These are phyloP conservation scores for Otolemur crassicaudatus DNA, from an alignment of 2,797 vertebrate genomes.

Conservation along the genomic window DNA sequence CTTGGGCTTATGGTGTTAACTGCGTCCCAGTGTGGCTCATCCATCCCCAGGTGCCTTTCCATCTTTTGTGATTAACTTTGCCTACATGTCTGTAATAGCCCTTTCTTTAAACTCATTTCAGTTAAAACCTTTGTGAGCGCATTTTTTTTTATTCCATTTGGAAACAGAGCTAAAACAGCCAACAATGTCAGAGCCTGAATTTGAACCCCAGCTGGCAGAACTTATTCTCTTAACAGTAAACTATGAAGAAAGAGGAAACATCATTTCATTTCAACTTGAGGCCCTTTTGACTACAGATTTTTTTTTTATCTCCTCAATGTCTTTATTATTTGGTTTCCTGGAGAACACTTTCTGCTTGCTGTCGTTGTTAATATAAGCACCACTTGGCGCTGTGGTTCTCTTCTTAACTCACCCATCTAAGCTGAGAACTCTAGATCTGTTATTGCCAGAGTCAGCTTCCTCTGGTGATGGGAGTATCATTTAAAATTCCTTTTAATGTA, in stretches of 20 bases:
- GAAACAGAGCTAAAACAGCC: not conserved
- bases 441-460: not conserved
- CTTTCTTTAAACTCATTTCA: not conserved
- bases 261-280: not conserved
- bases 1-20: not conserved
- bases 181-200: not conserved
- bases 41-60: fast-evolving
- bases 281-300: not conserved
- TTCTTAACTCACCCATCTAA: not conserved
- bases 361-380: not conserved
- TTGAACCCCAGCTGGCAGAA: not conserved
- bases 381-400: not conserved
- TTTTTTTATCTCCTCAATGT: not conserved
- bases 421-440: fast-evolving
- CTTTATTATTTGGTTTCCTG: not conserved
- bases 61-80: not conserved
- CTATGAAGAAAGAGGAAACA: not conserved
- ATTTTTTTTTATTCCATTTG: not conserved
- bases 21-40: not conserved
- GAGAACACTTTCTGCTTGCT: not conserved
- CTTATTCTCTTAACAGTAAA: not conserved
- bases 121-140: not conserved
- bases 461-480: not conserved
- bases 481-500: slow-evolving; percentile 23
- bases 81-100: not conserved